Conservation (phyloP, 2,113 vertebrate genomes). For the Pongo abelii region DNA sequence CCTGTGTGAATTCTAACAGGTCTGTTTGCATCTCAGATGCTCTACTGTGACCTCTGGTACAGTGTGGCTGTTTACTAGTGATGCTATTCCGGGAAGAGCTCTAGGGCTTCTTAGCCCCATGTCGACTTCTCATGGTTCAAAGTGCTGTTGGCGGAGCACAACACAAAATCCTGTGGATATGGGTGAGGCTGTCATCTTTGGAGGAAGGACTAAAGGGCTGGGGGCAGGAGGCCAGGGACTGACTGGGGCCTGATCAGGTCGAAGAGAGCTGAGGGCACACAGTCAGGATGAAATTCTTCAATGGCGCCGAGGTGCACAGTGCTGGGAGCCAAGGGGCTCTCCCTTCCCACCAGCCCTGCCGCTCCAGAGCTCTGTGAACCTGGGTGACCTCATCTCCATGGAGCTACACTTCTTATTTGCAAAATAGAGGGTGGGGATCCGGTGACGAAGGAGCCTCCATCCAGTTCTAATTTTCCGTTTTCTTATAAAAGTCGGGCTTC, state of each 20-base stretch:
- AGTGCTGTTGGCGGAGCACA: background rate
- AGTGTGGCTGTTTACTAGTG: background rate
- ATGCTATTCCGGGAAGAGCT: background rate
- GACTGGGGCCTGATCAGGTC: background rate
- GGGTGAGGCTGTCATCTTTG: background rate
- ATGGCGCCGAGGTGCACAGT: background rate
- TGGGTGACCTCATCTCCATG: background rate
- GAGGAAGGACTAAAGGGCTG: background rate
- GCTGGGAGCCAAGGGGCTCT: background rate
- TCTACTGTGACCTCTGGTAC: background rate
- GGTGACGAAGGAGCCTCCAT: too few species aligned
- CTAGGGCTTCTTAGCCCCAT: background rate
- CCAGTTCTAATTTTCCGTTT: background rate
- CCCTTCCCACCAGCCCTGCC: accelerated
- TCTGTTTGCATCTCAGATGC: background rate
- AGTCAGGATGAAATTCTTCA: background rate
- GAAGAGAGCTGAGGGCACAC: background rate
- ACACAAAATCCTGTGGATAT: background rate
- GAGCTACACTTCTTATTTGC: background rate
- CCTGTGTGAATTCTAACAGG: background rate
- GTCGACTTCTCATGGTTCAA: background rate
- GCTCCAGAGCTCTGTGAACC: background rate
- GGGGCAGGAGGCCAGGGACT: too few species aligned
- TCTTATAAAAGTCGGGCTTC: background rate
- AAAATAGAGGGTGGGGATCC: background rate